phyloP scores from a whole-genome alignment of 2,113 vertebrate genomes.

The Plecturocebus donacophilus region DNA sequence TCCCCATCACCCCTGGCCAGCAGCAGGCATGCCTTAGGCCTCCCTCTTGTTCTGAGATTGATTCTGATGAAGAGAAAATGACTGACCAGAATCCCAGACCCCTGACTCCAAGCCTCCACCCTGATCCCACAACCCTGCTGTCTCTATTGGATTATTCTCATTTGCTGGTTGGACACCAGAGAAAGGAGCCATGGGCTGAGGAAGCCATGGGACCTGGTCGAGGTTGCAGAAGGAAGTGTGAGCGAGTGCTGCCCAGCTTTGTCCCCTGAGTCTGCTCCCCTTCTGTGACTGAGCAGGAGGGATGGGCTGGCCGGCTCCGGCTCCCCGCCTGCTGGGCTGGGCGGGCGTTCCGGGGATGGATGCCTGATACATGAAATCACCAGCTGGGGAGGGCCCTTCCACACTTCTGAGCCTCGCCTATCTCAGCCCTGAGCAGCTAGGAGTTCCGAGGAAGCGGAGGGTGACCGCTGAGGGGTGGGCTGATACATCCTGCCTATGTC shows the following conservation, averaged over 20 bases:
- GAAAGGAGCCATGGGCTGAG: not conserved
- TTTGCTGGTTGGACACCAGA: not conserved
- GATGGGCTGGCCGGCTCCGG: not conserved
- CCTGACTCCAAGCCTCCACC: too few relatives aligned
- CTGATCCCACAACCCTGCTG: not conserved
- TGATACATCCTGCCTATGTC: not conserved
- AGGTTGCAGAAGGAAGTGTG: not conserved
- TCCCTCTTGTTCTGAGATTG: not conserved
- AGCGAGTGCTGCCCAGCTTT: not conserved
- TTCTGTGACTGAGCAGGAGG: not conserved
- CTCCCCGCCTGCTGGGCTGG: slow-evolving; percentile 24
- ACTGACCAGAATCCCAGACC: not conserved
- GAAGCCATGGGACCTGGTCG: not conserved
- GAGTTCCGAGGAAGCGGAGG: not conserved
- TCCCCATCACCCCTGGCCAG: not conserved
- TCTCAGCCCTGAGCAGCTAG: not conserved
- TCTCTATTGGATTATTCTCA: not conserved
- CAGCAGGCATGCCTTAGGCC: not conserved
- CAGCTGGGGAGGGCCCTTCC: slow-evolving; percentile 17
- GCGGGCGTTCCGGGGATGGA: not conserved
- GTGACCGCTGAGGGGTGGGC: not conserved
- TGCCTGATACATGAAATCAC: slow-evolving; percentile 57
- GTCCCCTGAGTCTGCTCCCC: not conserved
- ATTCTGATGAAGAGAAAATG: not conserved
- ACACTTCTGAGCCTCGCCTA: not conserved